Base-by-base conservation (phyloP, 35 echinoderm and acorn worm species). In the Apostichopus japonicus region DNA sequence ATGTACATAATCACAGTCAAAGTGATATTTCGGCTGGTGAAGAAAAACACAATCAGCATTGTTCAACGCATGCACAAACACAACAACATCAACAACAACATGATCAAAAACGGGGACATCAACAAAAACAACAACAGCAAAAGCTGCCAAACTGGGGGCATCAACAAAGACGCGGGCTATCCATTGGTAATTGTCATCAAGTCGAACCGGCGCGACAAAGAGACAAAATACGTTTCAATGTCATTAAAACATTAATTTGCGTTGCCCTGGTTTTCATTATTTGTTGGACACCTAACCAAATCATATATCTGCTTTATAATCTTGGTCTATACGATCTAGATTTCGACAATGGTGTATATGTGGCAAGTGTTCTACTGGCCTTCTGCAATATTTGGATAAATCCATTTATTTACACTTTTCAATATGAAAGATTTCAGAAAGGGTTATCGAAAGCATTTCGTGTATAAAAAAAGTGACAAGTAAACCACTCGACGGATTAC, bases 341-440 rank as follows among this genome's bases (percentile, higher is more conserved):
- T 70, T 72, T 65, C 57, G 27, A 65, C 65, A 27, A 27, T 62
- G 21, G 22, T 23, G 58, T 21, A 16, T 70, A 88, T 70, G 57
- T 88, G 65, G 8, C 52, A 11, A 59, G 57, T 22, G 86, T 84
- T 15, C 53, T 88, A 0, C 8, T 65, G 10, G 57, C 86, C 6
- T 88, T 88, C 16, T 65, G 86, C 25, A 88, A 88, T 27, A 88
- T 88, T 11, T 88, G 86, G 86, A 88, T 88, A 10, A 88, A 88
- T 72, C 86, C 86, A 8, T 88, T 88, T 55, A 88, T 88, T 9
- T 88, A 88, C 25, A 72, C 86, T 7, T 88, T 88, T 62, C 23
- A 88, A 55, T 88, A 88, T 62, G 7, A 59, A 72, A 88, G 71
- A 14, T 88, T 88, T 72, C 86, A 88, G 27, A 8, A 16, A 10